Base-by-base conservation (phyloP, 2,113 vertebrate genomes). In the Mustela nigripes region DNA sequence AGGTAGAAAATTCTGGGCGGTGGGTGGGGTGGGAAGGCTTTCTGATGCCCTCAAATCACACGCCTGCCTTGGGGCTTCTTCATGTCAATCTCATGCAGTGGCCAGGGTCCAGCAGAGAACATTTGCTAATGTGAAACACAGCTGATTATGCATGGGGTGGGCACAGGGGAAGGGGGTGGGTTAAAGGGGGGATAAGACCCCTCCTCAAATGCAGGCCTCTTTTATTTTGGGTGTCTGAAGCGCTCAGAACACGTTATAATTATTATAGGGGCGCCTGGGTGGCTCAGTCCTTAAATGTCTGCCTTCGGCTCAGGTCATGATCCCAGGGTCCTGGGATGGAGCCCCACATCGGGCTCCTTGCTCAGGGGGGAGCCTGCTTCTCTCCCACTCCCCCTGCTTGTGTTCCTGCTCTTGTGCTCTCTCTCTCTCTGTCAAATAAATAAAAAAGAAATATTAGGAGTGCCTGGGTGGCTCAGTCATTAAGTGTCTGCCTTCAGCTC, bases 201-300 rank as follows among this genome's bases (percentile, higher is more conserved):
- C 11, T n/a, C 0, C 10, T 0, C 7, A 60, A 65, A 21, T 15
- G 93, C 11, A 24, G 19, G n/a, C 0, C 2, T n/a, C 33, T 69
- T 53, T 95, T 33, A 82, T 1, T 11, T 18, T 28, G 26, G 42
- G 31, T 71, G 73, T 28, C 56, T 67, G 89, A 86, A 73, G 86
- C 1, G 0, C 89, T 58, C 28, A 50, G 73, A 96, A 65, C 50
- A 63, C 33, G 45, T 79, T n/a, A 31, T 71, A 84, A 62, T 33
- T 94, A 84, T 26, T n/a, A 26, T 76, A 84, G 53, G 53, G 53
- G 16, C 16, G 5, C 53, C 53, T 56, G 53, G 53, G 16, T 56
- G 53, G 16, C 53, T 56, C 16, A 18, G 53, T 56, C 53, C 53
- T 56, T 56, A 18, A 56, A 16, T 16, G 16, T 18, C 53, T 56